Base-by-base conservation (phyloP, 2,888 invertebrate species). In the Doris montereyensis region DNA sequence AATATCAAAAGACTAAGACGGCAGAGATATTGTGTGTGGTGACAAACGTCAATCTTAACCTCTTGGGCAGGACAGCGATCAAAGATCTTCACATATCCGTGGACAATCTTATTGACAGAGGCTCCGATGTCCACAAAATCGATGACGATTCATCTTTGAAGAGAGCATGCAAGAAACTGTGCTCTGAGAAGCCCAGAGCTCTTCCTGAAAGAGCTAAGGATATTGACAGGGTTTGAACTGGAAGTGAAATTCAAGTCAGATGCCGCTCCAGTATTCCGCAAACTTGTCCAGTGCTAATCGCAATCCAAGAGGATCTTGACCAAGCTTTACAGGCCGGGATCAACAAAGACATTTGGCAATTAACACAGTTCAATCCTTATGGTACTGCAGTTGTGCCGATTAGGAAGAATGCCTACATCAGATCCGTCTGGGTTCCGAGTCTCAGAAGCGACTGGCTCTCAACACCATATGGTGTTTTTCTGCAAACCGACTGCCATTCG, bases 381-480 rank as follows among this genome's bases (percentile, higher is more conserved):
- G 52, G 5, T 41, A 41, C 52, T 41, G 8, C 52, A 10, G 52
- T 41, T 17, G 52, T 41, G 17, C 75, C 65, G 78, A 81, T 32
- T 41, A 60, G 28, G 52, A 41, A 41, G 5, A 41, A 76, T 41
- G 62, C 65, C n/a, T 58, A 78, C 58, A 35, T 76, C 17, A 83
- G 21, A 81, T 82, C 71, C 24, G 73, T n/a, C 5, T 83, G 17
- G 78, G 77, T n/a, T 77, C 80, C 1, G 65, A 77, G 17, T 81
- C 78, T 17, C 41, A 73, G 65, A 17, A 73, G 10, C 17, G 62
- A 2, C 65, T 80, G 3, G 70, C 65, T 8, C 10, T 77, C 57
- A 77, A 35, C 28, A 57, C 77, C 3, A 65, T n/a, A n/a, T n/a
- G n/a, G n/a, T n/a, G n/a, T n/a, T n/a, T n/a, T n/a, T n/a, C n/a